phyloP scores from a whole-genome alignment of 2,113 vertebrate genomes.

The Morone chrysops region DNA sequence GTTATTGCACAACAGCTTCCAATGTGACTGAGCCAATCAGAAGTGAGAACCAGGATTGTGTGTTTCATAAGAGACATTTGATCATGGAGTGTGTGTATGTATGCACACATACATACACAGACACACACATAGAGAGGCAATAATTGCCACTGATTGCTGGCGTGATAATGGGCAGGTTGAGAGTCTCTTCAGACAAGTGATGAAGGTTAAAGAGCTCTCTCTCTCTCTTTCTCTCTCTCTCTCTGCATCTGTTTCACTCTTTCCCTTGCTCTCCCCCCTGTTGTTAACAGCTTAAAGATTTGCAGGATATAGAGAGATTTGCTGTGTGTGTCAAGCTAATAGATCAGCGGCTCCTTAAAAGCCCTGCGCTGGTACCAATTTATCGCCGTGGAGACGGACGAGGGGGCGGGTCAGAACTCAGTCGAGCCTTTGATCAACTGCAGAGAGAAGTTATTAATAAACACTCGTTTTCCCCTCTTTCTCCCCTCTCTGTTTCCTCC shows the following conservation, averaged over 20 bases:
- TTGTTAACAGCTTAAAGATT: constrained; percentile 17
- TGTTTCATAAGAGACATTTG: constrained; percentile 37
- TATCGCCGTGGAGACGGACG: constrained; percentile 28
- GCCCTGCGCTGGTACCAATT: constrained; percentile 33
- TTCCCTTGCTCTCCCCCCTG: no score
- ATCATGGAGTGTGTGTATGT: neutral
- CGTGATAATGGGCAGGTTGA: constrained; percentile 53
- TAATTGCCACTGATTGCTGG: constrained; percentile 55
- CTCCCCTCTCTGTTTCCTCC: neutral
- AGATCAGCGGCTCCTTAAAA: constrained; percentile 34
- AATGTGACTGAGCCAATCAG: constrained; percentile 24
- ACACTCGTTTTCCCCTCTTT: neutral
- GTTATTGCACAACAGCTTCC: constrained; percentile 12
- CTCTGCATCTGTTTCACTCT: neutral
- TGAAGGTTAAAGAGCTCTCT: constrained; percentile 47
- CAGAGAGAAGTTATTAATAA: constrained; percentile 55
- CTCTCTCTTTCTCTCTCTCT: neutral
- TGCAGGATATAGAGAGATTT: constrained; percentile 28
- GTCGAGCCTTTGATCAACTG: constrained; percentile 35
- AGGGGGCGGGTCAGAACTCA: constrained; percentile 20
- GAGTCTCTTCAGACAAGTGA: constrained; percentile 58
- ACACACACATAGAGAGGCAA: neutral
- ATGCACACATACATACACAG: neutral
- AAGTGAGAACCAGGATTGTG: neutral
- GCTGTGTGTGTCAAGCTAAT: constrained; percentile 1